Percentiles rank a stretch among this genome's conserved stretches.
These are phyloP conservation scores for Catamblyrhynchus diadema DNA, from an alignment of 2,797 vertebrate genomes.

Conservation along the genomic window DNA sequence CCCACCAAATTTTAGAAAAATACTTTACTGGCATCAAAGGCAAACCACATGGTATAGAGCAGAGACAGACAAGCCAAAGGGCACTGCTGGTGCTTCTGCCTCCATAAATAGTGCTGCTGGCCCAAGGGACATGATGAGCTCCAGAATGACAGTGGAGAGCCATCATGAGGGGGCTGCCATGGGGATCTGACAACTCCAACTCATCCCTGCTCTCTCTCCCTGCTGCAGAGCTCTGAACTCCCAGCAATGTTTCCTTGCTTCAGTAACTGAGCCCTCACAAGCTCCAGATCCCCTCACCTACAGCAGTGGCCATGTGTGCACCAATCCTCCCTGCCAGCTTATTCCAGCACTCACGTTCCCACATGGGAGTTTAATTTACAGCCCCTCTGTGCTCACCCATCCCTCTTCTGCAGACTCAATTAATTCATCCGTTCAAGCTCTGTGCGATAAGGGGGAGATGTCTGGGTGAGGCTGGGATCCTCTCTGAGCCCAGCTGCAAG, in stretches of 20 bases:
- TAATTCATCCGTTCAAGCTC: not conserved
- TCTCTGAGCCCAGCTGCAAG: not conserved
- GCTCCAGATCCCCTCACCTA: not conserved
- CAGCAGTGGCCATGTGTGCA: not conserved
- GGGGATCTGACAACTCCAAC: not conserved
- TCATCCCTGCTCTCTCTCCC: no score
- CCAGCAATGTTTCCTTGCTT: rapidly evolving
- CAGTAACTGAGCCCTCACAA: not conserved
- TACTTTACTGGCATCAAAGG: not conserved
- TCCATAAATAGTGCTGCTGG: not conserved
- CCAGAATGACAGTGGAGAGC: rapidly evolving
- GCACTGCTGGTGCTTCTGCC: not conserved
- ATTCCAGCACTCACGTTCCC: not conserved
- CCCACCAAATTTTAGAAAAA: not conserved
- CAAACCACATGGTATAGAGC: not conserved
- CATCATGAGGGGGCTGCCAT: rapidly evolving
- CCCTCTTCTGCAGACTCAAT: not conserved
- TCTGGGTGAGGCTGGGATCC: no score
- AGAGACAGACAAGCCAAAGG: not conserved
- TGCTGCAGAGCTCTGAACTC: not conserved
- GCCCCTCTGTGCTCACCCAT: not conserved
- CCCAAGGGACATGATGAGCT: rapidly evolving
- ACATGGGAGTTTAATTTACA: not conserved
- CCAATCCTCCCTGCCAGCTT: not conserved
- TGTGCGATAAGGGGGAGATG: not conserved